A percentile compares a stretch with the other conserved stretches of the same genome.
phyloP scores from a whole-genome alignment of 1,140 invertebrate genomes.

The Bombus sylvicola region DNA sequence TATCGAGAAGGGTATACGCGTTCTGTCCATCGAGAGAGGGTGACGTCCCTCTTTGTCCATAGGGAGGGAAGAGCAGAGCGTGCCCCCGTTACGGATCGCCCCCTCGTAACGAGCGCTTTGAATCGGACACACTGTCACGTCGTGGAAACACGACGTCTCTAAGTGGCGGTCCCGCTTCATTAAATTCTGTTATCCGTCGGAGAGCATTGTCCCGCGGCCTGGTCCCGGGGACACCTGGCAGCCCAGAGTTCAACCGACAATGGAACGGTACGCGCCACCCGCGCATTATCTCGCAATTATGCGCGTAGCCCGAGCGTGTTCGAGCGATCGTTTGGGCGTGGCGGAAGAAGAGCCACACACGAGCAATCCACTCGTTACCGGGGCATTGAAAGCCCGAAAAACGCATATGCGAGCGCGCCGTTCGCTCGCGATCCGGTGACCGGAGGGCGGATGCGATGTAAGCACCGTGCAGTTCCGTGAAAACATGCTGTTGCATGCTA shows the following conservation, averaged over 20 bases:
- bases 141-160: constrained; percentile 53
- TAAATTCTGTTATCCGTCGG: constrained; percentile 62
- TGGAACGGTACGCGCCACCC: constrained; percentile 33
- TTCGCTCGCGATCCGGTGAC: not conserved
- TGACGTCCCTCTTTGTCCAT: constrained; percentile 21
- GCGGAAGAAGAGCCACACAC: constrained; percentile 20
- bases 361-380: constrained; percentile 33
- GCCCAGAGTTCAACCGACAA: constrained; percentile 33
- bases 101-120: constrained; percentile 61
- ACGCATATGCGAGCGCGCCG: constrained; percentile 8
- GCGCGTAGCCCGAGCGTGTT: not conserved
- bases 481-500: not conserved
- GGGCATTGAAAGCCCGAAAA: constrained; percentile 33
- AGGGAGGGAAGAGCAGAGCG: constrained; percentile 1
- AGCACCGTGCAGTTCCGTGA: not conserved
- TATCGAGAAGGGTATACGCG: constrained; percentile 7
- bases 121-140: constrained; percentile 57
- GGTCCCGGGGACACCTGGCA: constrained; percentile 55
- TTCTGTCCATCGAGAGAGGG: not conserved
- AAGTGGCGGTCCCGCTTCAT: constrained; percentile 60
- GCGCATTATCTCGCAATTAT: constrained; percentile 58
- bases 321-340: constrained; percentile 15
- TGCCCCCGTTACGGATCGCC: constrained; percentile 49
- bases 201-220: constrained; percentile 36
- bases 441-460: not conserved